Percentiles rank a stretch among this genome's conserved stretches.
These are phyloP conservation scores for Bruchidius siliquastri DNA, from an alignment of 2,888 invertebrate genomes.

Conservation along the genomic window DNA sequence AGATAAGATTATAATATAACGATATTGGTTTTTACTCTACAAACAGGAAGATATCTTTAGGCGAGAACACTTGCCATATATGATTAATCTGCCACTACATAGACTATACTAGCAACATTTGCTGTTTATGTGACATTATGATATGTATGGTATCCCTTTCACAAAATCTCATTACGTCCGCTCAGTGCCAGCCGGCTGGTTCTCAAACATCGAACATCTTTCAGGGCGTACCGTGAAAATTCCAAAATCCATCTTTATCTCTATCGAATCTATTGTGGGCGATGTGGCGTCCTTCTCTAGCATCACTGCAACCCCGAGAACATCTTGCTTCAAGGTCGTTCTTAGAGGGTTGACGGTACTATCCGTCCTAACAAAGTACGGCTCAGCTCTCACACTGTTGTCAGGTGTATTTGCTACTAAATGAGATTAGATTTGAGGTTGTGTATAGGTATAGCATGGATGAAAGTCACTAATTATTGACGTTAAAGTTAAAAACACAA, in stretches of 20 bases:
- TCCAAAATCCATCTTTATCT: slow-evolving; percentile 35
- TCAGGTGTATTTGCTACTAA: slow-evolving; percentile 24
- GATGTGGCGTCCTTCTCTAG: slow-evolving; percentile 21
- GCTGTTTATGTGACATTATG: neutral
- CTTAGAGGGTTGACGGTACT: slow-evolving; percentile 44
- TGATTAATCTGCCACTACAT: too few relatives aligned
- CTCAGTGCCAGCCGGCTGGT: neutral
- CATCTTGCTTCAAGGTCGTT: slow-evolving; percentile 43
- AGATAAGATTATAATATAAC: too few relatives aligned
- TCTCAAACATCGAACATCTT: neutral
- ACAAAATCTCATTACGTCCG: neutral
- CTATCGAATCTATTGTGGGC: slow-evolving; percentile 28
- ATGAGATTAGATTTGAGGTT: slow-evolving; percentile 19
- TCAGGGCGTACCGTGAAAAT: slow-evolving; percentile 34
- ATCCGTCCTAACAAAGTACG: slow-evolving; percentile 28
- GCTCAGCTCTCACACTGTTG: slow-evolving; percentile 15
- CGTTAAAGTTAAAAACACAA: too few relatives aligned
- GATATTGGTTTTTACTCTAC: too few relatives aligned
- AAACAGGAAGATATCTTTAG: too few relatives aligned
- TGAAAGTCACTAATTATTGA: too few relatives aligned
- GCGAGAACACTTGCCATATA: too few relatives aligned
- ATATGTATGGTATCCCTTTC: neutral
- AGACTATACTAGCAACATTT: too few relatives aligned
- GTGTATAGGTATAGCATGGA: too few relatives aligned
- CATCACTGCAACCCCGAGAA: slow-evolving; percentile 39